A percentile compares a stretch with the other conserved stretches of the same genome.
These are phyloP conservation scores for Hetaerina titia DNA, from an alignment of 2,888 invertebrate species.

Conservation along the genomic window DNA sequence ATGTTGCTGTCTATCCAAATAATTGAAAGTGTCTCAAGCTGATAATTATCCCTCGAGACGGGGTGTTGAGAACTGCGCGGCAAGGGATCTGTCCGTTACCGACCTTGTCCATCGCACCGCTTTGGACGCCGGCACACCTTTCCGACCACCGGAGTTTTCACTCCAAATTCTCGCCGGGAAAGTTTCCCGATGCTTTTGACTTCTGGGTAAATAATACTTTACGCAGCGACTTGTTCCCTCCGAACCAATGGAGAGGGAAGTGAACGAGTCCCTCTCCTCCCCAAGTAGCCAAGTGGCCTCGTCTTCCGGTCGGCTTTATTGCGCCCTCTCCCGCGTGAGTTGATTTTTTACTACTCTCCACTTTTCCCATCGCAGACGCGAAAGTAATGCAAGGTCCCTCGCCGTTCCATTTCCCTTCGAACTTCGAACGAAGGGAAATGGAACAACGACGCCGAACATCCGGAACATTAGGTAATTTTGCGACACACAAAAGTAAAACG, in stretches of 20 bases:
- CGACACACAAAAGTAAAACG: no score
- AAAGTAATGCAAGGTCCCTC: neutral
- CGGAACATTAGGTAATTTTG: no score
- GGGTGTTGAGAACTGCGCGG: no score
- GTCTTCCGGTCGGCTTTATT: neutral
- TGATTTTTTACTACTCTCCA: neutral
- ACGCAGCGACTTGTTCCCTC: neutral
- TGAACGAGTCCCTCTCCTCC: neutral
- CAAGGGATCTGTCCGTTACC: no score
- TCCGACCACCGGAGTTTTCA: no score
- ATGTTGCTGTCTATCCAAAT: no score
- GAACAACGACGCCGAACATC: no score
- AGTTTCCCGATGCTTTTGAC: neutral
- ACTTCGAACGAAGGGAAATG: no score
- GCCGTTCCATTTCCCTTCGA: neutral
- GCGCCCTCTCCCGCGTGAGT: neutral
- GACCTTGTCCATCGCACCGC: no score
- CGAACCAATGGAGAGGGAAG: neutral
- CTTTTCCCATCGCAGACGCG: neutral
- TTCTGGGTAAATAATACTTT: neutral
- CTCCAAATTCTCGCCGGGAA: neutral
- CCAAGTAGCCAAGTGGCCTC: neutral
- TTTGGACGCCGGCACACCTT: no score
- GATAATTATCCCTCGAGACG: no score
- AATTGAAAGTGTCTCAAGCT: no score